Evolutionary conservation across 2,888 invertebrate genomes (phyloP).

Genomic region (Linnaemya tessellans): DNA sequence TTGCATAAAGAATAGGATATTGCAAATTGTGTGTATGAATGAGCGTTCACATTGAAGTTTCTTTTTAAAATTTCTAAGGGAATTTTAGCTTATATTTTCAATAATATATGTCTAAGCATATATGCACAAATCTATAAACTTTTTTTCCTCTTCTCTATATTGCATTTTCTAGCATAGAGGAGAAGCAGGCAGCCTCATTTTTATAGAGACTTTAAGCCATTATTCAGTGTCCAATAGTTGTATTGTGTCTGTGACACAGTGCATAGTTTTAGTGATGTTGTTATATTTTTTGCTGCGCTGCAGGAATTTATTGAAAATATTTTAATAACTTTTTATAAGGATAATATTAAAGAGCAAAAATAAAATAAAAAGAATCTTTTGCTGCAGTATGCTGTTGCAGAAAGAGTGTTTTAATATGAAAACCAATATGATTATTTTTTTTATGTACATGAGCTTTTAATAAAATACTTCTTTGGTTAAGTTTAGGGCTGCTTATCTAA

Average conservation of each 20-base stretch:
- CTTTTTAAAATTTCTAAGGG: conserved; percentile 55
- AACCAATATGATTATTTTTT: not conserved
- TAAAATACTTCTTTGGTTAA: not conserved
- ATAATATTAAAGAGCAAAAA: conserved; percentile 2
- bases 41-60: conserved; percentile 49
- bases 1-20: conserved; percentile 29
- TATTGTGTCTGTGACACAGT: conserved; percentile 56
- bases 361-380: not conserved
- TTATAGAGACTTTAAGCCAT: conserved; percentile 49
- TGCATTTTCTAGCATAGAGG: conserved; percentile 14
- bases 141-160: conserved; percentile 12
- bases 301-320: conserved; percentile 45
- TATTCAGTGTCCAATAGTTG: conserved; percentile 68
- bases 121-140: not conserved
- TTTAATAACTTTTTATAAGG: conserved; percentile 28
- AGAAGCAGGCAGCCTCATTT: conserved; percentile 44
- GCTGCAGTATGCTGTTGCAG: not conserved
- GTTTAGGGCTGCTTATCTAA: too few species aligned
- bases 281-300: conserved; percentile 20
- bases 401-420: not conserved
- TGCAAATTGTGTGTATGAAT: conserved; percentile 34
- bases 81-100: conserved; percentile 48
- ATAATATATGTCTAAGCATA: not conserved
- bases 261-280: conserved; percentile 38
- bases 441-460: not conserved